Base-by-base conservation (phyloP, 1,140 invertebrate species). In the Sminthurides bifidus region DNA sequence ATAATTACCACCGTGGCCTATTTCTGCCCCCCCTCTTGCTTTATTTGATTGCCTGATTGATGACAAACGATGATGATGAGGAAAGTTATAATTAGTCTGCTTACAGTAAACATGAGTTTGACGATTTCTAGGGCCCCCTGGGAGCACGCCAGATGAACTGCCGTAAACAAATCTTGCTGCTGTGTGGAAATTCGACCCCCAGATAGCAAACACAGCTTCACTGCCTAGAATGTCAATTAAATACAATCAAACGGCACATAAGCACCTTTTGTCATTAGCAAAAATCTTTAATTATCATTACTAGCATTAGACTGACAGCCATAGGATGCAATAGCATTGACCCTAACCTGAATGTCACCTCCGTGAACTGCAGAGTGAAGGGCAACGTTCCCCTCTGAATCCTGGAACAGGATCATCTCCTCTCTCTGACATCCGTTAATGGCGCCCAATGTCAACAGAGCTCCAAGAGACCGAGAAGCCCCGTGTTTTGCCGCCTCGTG, bases 401-500 rank as follows among this genome's bases (percentile, higher is more conserved):
- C 62, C 63, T 81, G 84, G 52, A 87, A 81, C 1, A 82, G 82
- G 65, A 91, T 83, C 79, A 91, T 85, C 67, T 83, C 78, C 64
- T 83, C 79, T 54, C 85, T 74, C 1, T 78, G 77, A 68, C 82
- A 86, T 1, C 87, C 87, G 6, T 74, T 73, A 10, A 77, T 76
- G 67, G 85, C 83, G 24, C 81, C 59, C 80, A 83, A 84, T 67
- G 85, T 77, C 1, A 87, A 76, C 61, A 86, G 79, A 21, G 82
- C 78, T 68, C 88, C 83, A 77, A 92, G 79, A 26, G 85, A 86
- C 61, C 79, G 78, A 0, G 85, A 85, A 14, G 86, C 85, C 31
- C 85, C 86, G 68, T 87, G 86, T 68, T 87, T 87, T 6, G 87
- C 85, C 3, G 88, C 87, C 64, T 88, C 81, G 68, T 91, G 87